Conservation (phyloP, 2,113 vertebrate genomes). For the Erythrocebus patas region DNA sequence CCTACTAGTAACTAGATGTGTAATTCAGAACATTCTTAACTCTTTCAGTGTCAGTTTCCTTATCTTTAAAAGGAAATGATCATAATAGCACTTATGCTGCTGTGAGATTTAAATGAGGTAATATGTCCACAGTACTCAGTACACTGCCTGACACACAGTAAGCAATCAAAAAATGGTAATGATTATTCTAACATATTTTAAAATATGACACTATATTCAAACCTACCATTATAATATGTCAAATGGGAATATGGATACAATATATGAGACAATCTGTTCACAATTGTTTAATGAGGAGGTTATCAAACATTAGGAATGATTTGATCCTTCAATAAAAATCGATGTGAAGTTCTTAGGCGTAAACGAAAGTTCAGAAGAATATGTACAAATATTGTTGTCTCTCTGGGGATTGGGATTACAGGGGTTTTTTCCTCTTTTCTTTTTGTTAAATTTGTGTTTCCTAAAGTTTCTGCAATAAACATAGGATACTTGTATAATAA, state of each 20-base stretch:
- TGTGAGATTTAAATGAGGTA: constrained; percentile 5
- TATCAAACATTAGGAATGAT: background rate
- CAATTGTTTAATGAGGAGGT: background rate
- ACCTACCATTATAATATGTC: background rate
- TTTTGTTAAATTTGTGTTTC: background rate
- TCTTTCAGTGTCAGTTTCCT: background rate
- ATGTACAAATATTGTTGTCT: background rate
- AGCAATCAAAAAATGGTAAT: background rate
- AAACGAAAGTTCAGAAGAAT: background rate
- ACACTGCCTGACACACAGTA: background rate
- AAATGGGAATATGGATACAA: background rate
- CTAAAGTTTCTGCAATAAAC: constrained; percentile 3
- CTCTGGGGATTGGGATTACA: background rate
- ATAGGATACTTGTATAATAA: background rate
- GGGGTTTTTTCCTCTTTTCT: background rate
- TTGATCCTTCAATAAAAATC: background rate
- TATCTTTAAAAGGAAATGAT: constrained; percentile 7
- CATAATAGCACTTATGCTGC: background rate
- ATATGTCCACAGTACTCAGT: background rate
- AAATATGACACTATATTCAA: background rate
- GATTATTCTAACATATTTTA: background rate
- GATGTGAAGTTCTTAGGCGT: background rate
- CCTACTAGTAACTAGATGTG: background rate
- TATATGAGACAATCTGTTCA: background rate
- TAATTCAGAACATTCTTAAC: background rate